phyloP scores from a whole-genome alignment of 2,113 vertebrate species.

The Xenotilapia flavipinnis region DNA sequence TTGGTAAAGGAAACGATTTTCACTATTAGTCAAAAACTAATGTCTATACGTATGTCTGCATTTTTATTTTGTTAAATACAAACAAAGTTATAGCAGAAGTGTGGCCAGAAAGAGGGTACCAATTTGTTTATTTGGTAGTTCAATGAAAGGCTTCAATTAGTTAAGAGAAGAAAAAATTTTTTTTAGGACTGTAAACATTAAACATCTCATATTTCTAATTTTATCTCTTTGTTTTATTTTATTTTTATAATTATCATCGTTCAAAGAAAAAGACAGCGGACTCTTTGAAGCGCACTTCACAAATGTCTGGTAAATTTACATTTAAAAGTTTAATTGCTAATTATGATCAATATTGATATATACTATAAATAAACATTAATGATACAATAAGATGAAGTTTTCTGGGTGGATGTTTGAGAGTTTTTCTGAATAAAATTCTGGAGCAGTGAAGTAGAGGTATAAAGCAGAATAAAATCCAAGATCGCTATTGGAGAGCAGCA shows the following conservation, averaged over 20 bases:
- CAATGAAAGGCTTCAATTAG: background rate
- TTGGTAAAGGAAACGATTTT: background rate
- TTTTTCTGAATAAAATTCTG: background rate
- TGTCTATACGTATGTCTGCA: background rate
- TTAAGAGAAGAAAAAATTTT: rapidly evolving
- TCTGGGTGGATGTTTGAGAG: background rate
- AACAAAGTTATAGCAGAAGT: background rate
- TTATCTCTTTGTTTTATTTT: background rate
- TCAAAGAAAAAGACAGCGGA: background rate
- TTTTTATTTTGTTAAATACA: background rate
- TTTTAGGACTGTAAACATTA: background rate
- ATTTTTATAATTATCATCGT: background rate
- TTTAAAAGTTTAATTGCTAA: background rate
- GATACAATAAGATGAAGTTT: background rate
- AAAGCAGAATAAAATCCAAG: background rate
- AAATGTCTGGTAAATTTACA: background rate
- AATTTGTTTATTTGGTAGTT: background rate
- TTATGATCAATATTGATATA: background rate
- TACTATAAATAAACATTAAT: background rate
- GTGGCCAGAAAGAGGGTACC: background rate
- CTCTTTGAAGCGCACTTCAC: background rate
- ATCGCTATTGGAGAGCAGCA: background rate
- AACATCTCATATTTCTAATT: background rate
- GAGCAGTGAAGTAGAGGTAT: background rate
- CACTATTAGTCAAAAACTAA: background rate